Conservation (phyloP, 2,797 vertebrate genomes). For the Picus viridis region DNA sequence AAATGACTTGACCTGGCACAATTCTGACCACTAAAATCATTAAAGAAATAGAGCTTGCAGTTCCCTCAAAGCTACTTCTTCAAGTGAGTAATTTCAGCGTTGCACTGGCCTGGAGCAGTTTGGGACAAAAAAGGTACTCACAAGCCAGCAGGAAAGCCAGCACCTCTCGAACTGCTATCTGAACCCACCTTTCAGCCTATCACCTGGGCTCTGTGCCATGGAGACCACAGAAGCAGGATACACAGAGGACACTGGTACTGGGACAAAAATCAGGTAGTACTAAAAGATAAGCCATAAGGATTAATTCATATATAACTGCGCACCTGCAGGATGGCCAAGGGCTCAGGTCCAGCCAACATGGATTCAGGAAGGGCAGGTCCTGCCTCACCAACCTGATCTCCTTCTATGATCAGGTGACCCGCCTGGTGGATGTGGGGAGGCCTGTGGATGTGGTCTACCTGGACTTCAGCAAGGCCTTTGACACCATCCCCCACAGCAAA, state of each 20-base stretch:
- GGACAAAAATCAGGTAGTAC: neutral
- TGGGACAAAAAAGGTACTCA: neutral
- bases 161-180: neutral
- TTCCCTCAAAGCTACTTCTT: constrained; percentile 72
- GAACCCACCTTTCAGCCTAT: neutral
- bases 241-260: neutral
- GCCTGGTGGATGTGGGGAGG: too few species aligned
- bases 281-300: constrained; percentile 12
- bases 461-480: too few species aligned
- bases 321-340: too few species aligned
- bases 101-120: neutral
- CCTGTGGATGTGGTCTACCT: too few species aligned
- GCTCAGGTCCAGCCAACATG: too few species aligned
- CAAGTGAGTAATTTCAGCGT: constrained; percentile 53
- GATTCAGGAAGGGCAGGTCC: too few species aligned
- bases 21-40: constrained; percentile 75
- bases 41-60: constrained; percentile 75
- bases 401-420: too few species aligned
- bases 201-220: neutral
- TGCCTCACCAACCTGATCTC: too few species aligned
- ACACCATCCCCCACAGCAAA: too few species aligned
- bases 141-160: neutral
- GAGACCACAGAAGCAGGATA: neutral
- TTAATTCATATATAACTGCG: too few species aligned
- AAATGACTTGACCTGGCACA: constrained; percentile 78